phyloP scores from a whole-genome alignment of 2,797 vertebrate genomes.

The Coranthus polyacanthus region DNA sequence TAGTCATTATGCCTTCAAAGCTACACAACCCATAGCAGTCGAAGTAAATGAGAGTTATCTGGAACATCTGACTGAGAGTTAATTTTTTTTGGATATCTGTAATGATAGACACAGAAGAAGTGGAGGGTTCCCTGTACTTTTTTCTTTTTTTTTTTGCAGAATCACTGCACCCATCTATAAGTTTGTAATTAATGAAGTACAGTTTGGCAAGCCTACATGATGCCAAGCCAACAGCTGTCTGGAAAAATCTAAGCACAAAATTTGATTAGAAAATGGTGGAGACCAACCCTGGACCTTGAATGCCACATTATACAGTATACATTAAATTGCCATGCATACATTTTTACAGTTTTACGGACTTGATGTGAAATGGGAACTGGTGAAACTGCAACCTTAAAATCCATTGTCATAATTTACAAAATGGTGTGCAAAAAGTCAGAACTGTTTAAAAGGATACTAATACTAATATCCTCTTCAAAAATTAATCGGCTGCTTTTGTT shows the following conservation, averaged over 20 bases:
- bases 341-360: no score
- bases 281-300: background rate
- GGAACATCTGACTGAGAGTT: conserved; percentile 67
- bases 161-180: background rate
- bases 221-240: conserved; percentile 13
- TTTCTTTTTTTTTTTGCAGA: background rate
- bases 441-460: conserved; percentile 16
- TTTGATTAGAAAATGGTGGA: background rate
- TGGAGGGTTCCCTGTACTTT: background rate
- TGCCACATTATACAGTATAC: background rate
- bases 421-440: background rate
- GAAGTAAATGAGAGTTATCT: conserved; percentile 53
- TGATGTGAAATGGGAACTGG: no score
- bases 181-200: conserved; percentile 13
- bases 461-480: conserved; percentile 1
- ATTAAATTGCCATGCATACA: background rate
- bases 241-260: conserved; percentile 7
- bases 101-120: conserved; percentile 36
- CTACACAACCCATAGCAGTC: conserved; percentile 54
- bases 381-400: no score
- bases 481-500: background rate
- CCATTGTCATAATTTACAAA: no score
- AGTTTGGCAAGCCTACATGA: background rate
- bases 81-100: conserved; percentile 50
- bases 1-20: conserved; percentile 78